A percentile compares a stretch with the other conserved stretches of the same genome.
Evolutionary conservation across 2,888 invertebrate species (phyloP).

Genomic region (Drepanosiphum platanoidis): DNA sequence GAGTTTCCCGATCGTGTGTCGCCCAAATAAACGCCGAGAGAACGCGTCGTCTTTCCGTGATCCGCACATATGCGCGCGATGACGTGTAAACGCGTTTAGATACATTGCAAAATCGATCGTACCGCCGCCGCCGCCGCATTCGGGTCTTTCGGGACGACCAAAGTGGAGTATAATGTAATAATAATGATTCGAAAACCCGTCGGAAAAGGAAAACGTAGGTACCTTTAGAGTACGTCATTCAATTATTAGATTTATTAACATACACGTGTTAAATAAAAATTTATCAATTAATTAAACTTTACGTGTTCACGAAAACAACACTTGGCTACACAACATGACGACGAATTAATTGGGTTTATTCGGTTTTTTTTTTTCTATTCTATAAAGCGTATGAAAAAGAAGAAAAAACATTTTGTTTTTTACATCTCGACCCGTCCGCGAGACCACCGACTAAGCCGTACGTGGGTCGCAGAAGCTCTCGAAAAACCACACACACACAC

Average conservation of each 20-base stretch:
- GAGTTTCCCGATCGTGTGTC: no score
- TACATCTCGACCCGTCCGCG: conserved; percentile 30
- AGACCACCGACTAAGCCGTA: conserved; percentile 58
- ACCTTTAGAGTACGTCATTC: no score
- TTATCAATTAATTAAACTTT: conserved; percentile 21
- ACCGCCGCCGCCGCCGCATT: no score
- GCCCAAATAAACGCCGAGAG: no score
- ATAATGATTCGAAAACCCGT: no score
- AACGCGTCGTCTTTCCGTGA: no score
- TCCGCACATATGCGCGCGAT: no score
- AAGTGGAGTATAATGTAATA: neutral
- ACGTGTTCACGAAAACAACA: neutral
- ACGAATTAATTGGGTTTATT: conserved; percentile 39
- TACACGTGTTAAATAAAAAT: neutral
- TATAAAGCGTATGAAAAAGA: conserved; percentile 1
- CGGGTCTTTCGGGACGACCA: no score
- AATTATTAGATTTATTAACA: no score
- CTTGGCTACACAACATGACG: neutral
- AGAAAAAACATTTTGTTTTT: conserved; percentile 30
- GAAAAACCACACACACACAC: conserved; percentile 21
- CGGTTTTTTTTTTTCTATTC: conserved; percentile 39
- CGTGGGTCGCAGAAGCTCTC: conserved; percentile 56
- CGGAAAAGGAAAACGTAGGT: neutral
- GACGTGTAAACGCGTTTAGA: no score
- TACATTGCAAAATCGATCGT: no score